Conservation (phyloP, 2,797 vertebrate species). For the Heliangelus exortis region DNA sequence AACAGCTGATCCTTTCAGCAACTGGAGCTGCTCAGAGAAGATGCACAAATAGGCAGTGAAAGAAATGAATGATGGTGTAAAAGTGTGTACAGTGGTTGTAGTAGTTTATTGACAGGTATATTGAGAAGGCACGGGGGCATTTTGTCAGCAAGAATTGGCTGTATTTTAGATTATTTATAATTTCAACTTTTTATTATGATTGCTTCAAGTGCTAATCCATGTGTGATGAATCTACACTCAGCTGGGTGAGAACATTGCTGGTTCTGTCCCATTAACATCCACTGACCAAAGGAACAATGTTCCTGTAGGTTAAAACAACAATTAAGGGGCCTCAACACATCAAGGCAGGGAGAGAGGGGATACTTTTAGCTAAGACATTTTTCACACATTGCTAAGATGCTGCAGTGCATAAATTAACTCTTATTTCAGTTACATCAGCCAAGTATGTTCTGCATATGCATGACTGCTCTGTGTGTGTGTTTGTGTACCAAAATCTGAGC, state of each 20-base stretch:
- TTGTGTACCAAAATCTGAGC: neutral
- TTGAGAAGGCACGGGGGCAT: conserved; percentile 30
- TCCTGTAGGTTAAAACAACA: conserved; percentile 81
- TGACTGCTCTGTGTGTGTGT: neutral
- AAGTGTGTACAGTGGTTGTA: neutral
- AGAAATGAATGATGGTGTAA: conserved; percentile 18
- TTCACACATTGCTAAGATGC: conserved; percentile 74
- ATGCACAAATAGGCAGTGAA: neutral
- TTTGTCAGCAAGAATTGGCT: conserved; percentile 54
- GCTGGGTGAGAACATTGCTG: conserved; percentile 62
- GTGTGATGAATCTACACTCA: conserved; percentile 68
- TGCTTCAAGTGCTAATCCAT: conserved; percentile 48
- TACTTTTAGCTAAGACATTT: conserved; percentile 71
- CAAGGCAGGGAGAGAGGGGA: neutral
- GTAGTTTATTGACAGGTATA: neutral
- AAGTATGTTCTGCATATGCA: conserved; percentile 23
- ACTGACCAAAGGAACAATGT: conserved; percentile 75
- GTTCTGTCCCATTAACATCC: conserved; percentile 67
- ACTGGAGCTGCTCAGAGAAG: neutral
- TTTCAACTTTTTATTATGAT: conserved; percentile 68
- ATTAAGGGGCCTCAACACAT: conserved; percentile 70
- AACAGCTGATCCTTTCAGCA: neutral
- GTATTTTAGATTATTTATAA: conserved; percentile 72
- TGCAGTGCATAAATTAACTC: conserved; percentile 70
- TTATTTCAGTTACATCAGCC: conserved; percentile 33